Base-by-base conservation (phyloP, 1,140 invertebrate genomes). In the Ooceraea biroi region DNA sequence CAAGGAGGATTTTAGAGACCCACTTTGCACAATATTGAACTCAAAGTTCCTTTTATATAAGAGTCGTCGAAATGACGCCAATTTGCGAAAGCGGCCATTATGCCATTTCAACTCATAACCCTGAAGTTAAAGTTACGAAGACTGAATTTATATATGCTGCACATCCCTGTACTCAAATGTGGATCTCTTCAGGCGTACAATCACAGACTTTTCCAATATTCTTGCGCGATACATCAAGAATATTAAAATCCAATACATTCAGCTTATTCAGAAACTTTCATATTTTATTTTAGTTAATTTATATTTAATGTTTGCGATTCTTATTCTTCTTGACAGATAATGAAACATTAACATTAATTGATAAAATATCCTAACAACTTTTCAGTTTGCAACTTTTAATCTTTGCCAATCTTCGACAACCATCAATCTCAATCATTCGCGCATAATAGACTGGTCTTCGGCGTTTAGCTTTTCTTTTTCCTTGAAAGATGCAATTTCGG, bases 21-120 rank as follows among this genome's bases (percentile, higher is more conserved):
- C 11, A 46, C 8, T 48, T 76, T 36, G 36, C 52, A 19, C 19
- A 55, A 55, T 55, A 27, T 30, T 30, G 41, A 66, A 25, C 19
- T 22, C 14, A 27, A 48, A 17, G 1, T 74, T 74, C 1, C n/a
- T 30, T 60, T 30, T 60, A 60, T 46, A 0, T 11, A 48, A 19
- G 41, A 55, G 19, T 55, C 10, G 52, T 22, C 17, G 17, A 22
- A 61, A 74, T 19, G 7, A 61, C 22, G 8, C 8, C 27, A 73
- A 58, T 60, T 73, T 52, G 10, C 10, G 19, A 58, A 58, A 73
- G 17, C 41, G 14, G 8, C 19, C 3, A 30, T 74, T 74, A 74
- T 7, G 41, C 2, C 46, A 14, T 61, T 48, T 74, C 17, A 71
- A 36, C 11, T 71, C 10, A 22, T 30, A 74, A 74, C 46, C 55